phyloP scores from a whole-genome alignment of 2,888 invertebrate genomes.

The Lacanobia oleracea region DNA sequence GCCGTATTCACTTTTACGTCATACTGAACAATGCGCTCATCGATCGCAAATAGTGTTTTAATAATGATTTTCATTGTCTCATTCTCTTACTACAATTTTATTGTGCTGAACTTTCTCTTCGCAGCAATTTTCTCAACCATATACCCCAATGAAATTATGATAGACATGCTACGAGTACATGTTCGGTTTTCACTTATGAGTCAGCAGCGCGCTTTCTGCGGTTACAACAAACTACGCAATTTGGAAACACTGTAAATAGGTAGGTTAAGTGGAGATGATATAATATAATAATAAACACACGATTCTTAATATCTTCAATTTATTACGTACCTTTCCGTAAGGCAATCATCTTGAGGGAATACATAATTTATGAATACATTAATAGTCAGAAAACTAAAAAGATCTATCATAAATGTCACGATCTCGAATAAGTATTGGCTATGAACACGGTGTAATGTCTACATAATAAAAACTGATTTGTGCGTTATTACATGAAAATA shows the following conservation, averaged over 20 bases:
- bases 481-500: constrained; percentile 15
- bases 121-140: constrained; percentile 3
- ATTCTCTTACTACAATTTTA: constrained; percentile 24
- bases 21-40: constrained; percentile 29
- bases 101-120: constrained; percentile 32
- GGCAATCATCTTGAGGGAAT: constrained; percentile 4
- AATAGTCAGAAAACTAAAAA: constrained; percentile 18
- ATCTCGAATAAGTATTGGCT: not conserved
- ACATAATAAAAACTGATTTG: not conserved
- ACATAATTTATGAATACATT: constrained; percentile 18
- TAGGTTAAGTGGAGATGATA: constrained; percentile 36
- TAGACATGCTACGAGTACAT: not conserved
- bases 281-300: constrained; percentile 34
- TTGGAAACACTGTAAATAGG: constrained; percentile 15
- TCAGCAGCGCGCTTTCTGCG: constrained; percentile 12
- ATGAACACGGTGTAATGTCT: not conserved
- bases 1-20: constrained; percentile 49
- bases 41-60: constrained; percentile 34
- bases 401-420: constrained; percentile 1
- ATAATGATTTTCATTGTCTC: constrained; percentile 1
- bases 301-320: constrained; percentile 16
- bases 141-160: constrained; percentile 10
- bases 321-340: constrained; percentile 29
- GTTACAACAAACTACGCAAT: constrained; percentile 23
- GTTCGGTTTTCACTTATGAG: constrained; percentile 15